Base-by-base conservation (phyloP, 2,113 vertebrate species). In the Forbesichthys agassizii region DNA sequence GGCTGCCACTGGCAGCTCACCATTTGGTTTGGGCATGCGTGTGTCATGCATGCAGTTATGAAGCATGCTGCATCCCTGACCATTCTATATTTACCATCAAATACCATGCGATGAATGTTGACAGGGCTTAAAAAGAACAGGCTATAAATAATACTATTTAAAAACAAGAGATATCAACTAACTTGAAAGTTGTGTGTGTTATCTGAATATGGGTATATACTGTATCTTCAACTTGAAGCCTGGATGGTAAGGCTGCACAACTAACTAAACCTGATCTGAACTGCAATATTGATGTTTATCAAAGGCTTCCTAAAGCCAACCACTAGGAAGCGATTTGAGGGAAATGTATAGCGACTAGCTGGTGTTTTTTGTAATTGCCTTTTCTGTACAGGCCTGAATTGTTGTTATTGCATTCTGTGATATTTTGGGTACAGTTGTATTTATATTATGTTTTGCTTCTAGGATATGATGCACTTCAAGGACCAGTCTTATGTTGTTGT, bases 31-130 rank as follows among this genome's bases (percentile, higher is more conserved):
- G 47, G 63, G 68, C 81, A 84, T 88, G 80, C 80, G 69, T 78
- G 42, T 18, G 59, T 79, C 78, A 84, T 89, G 79, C 67, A 42
- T 61, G 36, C 33, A 54, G 57, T 60, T 52, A 20, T 60, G 27
- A 36, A 49, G 78, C 90, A 92, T 92, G 91, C 91, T 81, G 33
- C 75, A 73, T 54, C 46, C 70, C 71, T 3, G 4, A 47, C 46
- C 5, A 51, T 65, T 49, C 52, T 75, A 48, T n/a, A 12, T 73
- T 73, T 57, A 59, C 64, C 47, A 18, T 46, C 49, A 66, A 71
- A 3, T 6, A 63, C 69, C 90, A 92, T 92, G 92, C 91, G 82
- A 75, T 85, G 67, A 85, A 61, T 84, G 65, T 55, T 61, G 42
- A 1, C 1, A 11, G 47, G 33, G 9, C 48, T 18, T 66, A 27